These are phyloP conservation scores for Podabrus alpinus DNA, from an alignment of 2,888 invertebrate species.

Conservation along the genomic window DNA sequence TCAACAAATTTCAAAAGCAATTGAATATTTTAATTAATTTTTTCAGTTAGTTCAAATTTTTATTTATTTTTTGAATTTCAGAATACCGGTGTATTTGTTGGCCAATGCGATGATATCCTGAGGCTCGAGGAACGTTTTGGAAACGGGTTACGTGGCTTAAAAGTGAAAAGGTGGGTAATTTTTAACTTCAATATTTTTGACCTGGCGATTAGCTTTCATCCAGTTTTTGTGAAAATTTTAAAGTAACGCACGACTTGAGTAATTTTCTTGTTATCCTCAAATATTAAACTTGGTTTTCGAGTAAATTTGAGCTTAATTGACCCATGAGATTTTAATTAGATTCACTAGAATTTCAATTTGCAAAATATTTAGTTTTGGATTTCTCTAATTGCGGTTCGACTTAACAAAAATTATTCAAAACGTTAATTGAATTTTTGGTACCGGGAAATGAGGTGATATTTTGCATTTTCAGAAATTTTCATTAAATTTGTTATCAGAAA, in stretches of 20 bases:
- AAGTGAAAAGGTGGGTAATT: not conserved
- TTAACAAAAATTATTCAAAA: not conserved
- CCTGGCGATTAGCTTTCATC: not conserved
- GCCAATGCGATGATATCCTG: not conserved
- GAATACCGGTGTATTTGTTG: not conserved
- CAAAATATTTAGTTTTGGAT: not conserved
- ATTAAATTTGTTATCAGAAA: constrained; percentile 20
- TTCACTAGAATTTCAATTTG: not conserved
- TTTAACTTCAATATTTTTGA: not conserved
- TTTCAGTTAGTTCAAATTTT: not conserved
- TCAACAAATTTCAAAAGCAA: not conserved
- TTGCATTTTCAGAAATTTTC: not conserved
- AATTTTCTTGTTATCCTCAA: not conserved
- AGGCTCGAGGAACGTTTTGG: not conserved
- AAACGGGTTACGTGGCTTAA: not conserved
- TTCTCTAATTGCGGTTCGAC: not conserved
- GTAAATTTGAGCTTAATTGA: not conserved
- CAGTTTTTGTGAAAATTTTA: not conserved
- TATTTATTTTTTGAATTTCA: not conserved
- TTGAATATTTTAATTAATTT: not conserved
- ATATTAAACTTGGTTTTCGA: not conserved
- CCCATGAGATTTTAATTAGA: not conserved
- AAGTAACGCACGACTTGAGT: not conserved
- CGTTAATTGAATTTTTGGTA: not conserved
- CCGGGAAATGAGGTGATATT: not conserved